Base-by-base conservation (phyloP, 2,888 invertebrate species). In the Euspilapteryx auroguttella region DNA sequence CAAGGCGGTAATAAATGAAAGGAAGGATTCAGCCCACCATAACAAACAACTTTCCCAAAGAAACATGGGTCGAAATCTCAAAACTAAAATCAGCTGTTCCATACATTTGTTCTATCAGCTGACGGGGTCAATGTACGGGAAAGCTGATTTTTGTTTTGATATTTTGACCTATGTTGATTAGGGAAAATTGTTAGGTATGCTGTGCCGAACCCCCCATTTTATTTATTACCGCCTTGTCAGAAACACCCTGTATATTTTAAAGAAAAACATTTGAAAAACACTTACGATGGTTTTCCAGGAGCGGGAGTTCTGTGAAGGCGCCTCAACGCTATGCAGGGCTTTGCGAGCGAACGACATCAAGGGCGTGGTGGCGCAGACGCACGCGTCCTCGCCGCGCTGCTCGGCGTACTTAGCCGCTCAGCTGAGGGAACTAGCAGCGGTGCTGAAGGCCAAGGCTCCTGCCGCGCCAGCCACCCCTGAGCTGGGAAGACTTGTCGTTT, bases 301-400 rank as follows among this genome's bases (percentile, higher is more conserved):
- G 47, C 81, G 87, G 32, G 86, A 89, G 12, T 85, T 89, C 47
- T 89, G 89, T 40, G 71, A 88, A 37, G 91, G 89, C 1, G 88
- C 90, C 0, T 89, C 89, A 0, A 81, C 86, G 1, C 69, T 90
- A 34, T 83, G 83, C 28, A 82, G 83, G 36, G 78, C 87, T 1
- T 66, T 89, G n/a, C 79, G 80, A 1, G 75, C 77, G 7, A 69
- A 81, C 36, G 78, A 82, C 26, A 57, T 90, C 1, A 79, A 81
- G 8, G 91, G 91, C 2, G 85, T 84, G 12, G 84, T 91, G 0
- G 80, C 89, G 0, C 85, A 89, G 45, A 89, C 89, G 0, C 90
- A 91, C 44, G 81, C 89, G 1, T 82, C 85, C 1, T 89, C 89
- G 0, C 89, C 89, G 0, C 79, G 89, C 5, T 85, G 88, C 24